Evolutionary conservation across 1,140 invertebrate genomes (phyloP).

Genomic region (Periplaneta americana): DNA sequence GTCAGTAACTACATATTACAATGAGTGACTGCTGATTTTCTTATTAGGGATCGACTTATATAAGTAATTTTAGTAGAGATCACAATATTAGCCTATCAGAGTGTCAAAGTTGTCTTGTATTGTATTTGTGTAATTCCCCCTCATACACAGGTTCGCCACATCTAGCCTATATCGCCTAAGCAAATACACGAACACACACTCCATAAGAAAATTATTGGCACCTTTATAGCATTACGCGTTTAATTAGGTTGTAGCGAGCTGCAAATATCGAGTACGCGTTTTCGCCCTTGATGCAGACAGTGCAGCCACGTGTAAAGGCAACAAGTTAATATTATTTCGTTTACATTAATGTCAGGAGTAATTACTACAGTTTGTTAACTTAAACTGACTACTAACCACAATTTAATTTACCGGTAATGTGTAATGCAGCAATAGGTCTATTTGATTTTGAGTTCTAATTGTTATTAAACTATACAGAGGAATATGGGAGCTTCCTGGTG

Average conservation of each 20-base stretch:
- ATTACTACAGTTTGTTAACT: no score
- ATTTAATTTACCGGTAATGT: background rate
- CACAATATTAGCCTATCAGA: no score
- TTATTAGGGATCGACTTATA: no score
- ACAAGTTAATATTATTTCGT: background rate
- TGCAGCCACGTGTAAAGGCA: background rate
- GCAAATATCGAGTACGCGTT: background rate
- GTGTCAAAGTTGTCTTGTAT: no score
- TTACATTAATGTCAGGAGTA: background rate
- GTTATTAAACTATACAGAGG: background rate
- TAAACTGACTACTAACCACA: background rate
- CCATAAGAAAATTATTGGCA: no score
- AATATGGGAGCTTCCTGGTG: background rate
- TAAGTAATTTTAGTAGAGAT: no score
- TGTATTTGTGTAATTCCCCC: no score
- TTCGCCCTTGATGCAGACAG: background rate
- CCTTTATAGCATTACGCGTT: background rate
- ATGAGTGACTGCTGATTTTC: no score
- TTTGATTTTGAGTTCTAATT: background rate
- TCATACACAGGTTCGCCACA: no score
- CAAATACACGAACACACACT: no score
- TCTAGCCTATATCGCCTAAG: no score
- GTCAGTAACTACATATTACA: no score
- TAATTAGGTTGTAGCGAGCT: background rate
- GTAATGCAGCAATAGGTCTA: background rate